These are phyloP conservation scores for Protobothrops mucrosquamatus DNA, from an alignment of 2,113 vertebrate species.

Conservation along the genomic window DNA sequence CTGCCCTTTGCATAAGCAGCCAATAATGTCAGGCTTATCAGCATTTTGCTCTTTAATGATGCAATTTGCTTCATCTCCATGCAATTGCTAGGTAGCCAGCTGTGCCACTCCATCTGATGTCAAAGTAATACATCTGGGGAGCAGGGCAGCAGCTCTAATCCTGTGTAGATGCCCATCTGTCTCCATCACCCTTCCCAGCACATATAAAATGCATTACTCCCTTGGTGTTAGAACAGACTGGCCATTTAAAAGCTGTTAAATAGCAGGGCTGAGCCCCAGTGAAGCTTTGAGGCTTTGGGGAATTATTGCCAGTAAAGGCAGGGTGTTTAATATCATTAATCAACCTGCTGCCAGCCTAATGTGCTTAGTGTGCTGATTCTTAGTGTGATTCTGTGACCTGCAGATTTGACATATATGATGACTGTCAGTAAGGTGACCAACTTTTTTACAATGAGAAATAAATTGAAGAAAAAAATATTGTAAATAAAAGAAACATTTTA, in stretches of 20 bases:
- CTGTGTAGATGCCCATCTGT: not conserved
- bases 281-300: not conserved
- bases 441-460: too few relatives aligned
- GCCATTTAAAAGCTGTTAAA: not conserved
- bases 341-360: not conserved
- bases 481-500: too few relatives aligned
- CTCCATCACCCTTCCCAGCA: not conserved
- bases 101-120: not conserved
- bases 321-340: not conserved
- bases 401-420: not conserved
- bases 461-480: too few relatives aligned
- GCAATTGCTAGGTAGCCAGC: not conserved
- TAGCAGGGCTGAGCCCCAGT: not conserved
- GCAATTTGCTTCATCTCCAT: slow-evolving; percentile 1
- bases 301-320: not conserved
- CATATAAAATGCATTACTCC: not conserved
- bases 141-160: not conserved
- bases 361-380: not conserved
- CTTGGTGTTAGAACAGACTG: not conserved
- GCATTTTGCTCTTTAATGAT: slow-evolving; percentile 5
- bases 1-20: not conserved
- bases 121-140: not conserved
- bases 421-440: not conserved
- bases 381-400: not conserved
- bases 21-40: not conserved